Evolutionary conservation across 2,113 vertebrate species (phyloP).

Genomic region (Hiodon tergisus): DNA sequence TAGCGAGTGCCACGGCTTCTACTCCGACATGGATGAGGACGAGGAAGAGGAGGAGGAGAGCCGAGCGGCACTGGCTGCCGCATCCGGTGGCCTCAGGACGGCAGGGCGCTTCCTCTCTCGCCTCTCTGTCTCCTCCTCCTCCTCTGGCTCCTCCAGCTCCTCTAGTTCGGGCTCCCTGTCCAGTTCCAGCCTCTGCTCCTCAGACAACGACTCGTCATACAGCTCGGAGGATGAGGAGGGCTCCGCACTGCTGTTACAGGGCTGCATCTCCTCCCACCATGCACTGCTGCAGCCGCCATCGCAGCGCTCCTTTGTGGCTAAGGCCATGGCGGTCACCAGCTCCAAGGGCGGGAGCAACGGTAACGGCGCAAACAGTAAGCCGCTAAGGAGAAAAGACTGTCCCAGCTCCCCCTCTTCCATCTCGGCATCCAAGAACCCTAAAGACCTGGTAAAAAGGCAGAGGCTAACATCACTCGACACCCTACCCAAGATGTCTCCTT

Average conservation of each 20-base stretch:
- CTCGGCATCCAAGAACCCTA: constrained; percentile 52
- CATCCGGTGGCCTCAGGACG: constrained; percentile 64
- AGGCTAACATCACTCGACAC: constrained; percentile 78
- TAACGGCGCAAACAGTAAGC: constrained; percentile 49
- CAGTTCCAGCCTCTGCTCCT: constrained; percentile 90
- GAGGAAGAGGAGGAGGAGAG: constrained; percentile 66
- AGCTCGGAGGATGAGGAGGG: constrained; percentile 90
- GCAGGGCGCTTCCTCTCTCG: constrained; percentile 81
- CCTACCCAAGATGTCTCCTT: constrained; percentile 84
- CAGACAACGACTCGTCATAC: constrained; percentile 91
- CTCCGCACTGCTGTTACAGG: constrained; percentile 82
- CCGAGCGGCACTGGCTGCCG: constrained; percentile 46
- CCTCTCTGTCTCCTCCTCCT: constrained; percentile 85
- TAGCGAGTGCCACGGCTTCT: constrained; percentile 86
- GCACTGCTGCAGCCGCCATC: constrained; percentile 74
- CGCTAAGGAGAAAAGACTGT: constrained; percentile 78
- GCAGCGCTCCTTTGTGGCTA: constrained; percentile 83
- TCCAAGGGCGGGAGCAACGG: constrained; percentile 61
- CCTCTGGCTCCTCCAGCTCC: constrained; percentile 88
- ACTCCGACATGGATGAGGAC: constrained; percentile 82
- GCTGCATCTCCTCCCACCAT: constrained; percentile 81
- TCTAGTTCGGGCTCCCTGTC: constrained; percentile 89
- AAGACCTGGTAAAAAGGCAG: constrained; percentile 83
- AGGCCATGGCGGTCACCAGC: constrained; percentile 65
- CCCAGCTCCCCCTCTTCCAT: constrained; percentile 65